phyloP scores from a whole-genome alignment of 2,113 vertebrate genomes.

The Gila orcuttii region DNA sequence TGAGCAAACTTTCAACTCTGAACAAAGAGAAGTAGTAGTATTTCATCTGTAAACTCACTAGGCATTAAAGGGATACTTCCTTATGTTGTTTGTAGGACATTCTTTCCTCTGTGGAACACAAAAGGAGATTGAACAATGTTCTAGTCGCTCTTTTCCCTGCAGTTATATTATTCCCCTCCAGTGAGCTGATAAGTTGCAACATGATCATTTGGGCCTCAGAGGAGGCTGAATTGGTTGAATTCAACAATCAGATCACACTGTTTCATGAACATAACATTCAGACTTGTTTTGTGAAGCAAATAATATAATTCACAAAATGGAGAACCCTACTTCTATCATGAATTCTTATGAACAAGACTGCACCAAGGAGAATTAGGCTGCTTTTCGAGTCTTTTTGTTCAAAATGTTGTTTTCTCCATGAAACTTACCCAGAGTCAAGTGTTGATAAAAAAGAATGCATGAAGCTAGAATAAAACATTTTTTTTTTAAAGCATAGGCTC shows the following conservation, averaged over 20 bases:
- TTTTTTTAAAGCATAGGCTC: no score
- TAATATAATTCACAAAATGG: neutral
- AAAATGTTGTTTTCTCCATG: no score
- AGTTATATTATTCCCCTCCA: neutral
- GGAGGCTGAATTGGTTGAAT: neutral
- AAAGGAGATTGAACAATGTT: neutral
- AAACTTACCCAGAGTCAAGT: no score
- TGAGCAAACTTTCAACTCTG: constrained; percentile 43
- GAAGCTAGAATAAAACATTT: no score
- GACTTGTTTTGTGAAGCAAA: neutral
- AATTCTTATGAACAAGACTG: neutral
- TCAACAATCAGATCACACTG: neutral
- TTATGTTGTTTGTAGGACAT: neutral
- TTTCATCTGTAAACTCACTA: neutral
- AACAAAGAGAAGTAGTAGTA: constrained; percentile 36
- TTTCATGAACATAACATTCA: neutral
- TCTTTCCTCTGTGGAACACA: neutral
- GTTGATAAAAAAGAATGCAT: no score
- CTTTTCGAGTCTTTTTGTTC: no score
- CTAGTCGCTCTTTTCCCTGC: neutral
- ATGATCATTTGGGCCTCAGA: neutral
- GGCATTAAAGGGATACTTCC: neutral
- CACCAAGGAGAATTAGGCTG: neutral
- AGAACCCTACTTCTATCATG: neutral
- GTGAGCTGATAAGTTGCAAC: neutral